Evolutionary conservation across 2,888 invertebrate genomes (phyloP).

Genomic region (Pristionchus arcanus): DNA sequence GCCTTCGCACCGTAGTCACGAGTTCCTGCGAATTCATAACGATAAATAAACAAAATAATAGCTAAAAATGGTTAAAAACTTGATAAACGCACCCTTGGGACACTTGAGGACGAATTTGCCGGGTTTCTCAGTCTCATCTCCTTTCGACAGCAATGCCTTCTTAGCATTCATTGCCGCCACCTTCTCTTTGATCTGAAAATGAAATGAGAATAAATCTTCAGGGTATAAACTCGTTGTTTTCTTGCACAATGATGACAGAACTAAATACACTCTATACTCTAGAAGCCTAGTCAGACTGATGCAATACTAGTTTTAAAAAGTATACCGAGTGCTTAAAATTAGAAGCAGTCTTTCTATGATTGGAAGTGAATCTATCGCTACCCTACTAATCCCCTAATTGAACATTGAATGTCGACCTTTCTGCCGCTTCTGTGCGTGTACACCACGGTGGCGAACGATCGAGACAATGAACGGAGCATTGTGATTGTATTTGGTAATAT

Average conservation of each 20-base stretch:
- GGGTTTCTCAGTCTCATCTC: slow-evolving; percentile 80
- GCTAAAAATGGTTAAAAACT: not conserved
- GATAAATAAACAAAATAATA: not conserved
- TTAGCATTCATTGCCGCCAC: slow-evolving; percentile 89
- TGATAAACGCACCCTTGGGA: slow-evolving; percentile 69
- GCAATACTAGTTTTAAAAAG: not conserved
- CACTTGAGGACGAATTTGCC: slow-evolving; percentile 75
- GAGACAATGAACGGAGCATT: slow-evolving; percentile 58
- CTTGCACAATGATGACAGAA: not conserved
- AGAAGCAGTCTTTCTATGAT: not conserved
- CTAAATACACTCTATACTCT: not conserved
- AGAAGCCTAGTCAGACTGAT: slow-evolving; percentile 4
- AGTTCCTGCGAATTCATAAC: slow-evolving; percentile 83
- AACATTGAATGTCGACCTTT: slow-evolving; percentile 63
- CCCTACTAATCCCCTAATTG: not conserved
- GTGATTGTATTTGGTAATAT: not conserved
- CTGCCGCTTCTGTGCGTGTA: slow-evolving; percentile 75
- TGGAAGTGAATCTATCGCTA: not conserved
- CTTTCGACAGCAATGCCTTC: slow-evolving; percentile 84
- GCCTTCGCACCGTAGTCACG: slow-evolving; percentile 95
- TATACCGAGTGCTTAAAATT: not conserved
- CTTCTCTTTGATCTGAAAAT: slow-evolving; percentile 88
- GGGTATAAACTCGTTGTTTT: not conserved
- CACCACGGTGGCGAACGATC: slow-evolving; percentile 62
- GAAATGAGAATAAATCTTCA: not conserved